Evolutionary conservation across 2,888 invertebrate species (phyloP).

Genomic region (Ormyrus rosae): DNA sequence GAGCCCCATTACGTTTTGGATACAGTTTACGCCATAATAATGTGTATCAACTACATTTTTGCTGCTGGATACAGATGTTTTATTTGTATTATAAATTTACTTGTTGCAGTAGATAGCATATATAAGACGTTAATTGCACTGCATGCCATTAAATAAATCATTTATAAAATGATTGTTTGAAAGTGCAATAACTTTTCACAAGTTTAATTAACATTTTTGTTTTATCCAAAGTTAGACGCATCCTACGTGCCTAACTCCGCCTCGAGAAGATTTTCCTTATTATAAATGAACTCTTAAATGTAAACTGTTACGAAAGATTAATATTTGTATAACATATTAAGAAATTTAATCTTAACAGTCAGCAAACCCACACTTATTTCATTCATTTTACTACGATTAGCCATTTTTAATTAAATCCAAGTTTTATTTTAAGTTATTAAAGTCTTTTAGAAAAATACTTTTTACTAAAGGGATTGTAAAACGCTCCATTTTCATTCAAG

Average conservation of each 20-base stretch:
- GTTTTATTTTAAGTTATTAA: no score
- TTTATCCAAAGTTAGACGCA: conserved; percentile 32
- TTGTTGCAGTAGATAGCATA: neutral
- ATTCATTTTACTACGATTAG: no score
- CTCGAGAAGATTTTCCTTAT: conserved; percentile 5
- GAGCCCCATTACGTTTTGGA: neutral
- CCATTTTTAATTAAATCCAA: no score
- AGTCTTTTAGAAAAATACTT: no score
- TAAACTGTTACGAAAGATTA: neutral
- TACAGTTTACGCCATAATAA: neutral
- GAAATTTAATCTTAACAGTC: no score
- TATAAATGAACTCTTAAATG: conserved; percentile 28
- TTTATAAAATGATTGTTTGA: conserved; percentile 3
- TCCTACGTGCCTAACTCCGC: conserved; percentile 1
- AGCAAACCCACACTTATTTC: no score
- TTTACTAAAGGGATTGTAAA: no score
- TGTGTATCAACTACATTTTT: neutral
- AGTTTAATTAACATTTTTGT: conserved; percentile 43
- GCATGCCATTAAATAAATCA: conserved; percentile 31
- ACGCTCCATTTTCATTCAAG: no score
- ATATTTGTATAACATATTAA: neutral
- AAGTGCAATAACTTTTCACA: conserved; percentile 26
- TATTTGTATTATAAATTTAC: neutral
- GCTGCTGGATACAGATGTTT: neutral
- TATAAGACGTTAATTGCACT: conserved; percentile 22